phyloP scores from a whole-genome alignment of 2,797 vertebrate species.

The Eupleurogrammus muticus region DNA sequence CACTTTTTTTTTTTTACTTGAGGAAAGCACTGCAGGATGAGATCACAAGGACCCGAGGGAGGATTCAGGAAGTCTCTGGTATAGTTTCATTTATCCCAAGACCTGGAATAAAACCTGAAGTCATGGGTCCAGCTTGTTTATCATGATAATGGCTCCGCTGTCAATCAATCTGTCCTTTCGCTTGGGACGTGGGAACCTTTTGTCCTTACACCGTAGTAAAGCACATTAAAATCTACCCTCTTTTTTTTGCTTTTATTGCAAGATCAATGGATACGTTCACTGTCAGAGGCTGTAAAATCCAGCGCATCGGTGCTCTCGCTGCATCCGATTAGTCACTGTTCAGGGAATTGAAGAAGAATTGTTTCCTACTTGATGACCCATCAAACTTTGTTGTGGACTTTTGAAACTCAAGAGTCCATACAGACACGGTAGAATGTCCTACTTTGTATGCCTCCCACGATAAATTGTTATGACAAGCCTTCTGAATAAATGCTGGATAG shows the following conservation, averaged over 20 bases:
- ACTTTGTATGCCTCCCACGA: neutral
- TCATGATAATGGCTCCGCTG: neutral
- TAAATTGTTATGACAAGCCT: neutral
- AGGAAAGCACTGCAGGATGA: constrained; percentile 52
- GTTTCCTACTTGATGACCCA: constrained; percentile 12
- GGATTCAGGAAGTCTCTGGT: constrained; percentile 27
- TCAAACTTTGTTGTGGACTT: constrained; percentile 34
- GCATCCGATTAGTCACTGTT: neutral
- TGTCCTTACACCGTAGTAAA: constrained; percentile 1
- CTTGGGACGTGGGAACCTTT: constrained; percentile 14
- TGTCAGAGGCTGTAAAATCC: constrained; percentile 13
- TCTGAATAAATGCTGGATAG: constrained; percentile 6
- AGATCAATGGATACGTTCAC: constrained; percentile 30
- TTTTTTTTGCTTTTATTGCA: constrained; percentile 20
- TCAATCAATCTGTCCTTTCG: constrained; percentile 17
- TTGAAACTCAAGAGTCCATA: constrained; percentile 13
- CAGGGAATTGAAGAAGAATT: constrained; percentile 10
- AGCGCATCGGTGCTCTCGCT: constrained; percentile 7
- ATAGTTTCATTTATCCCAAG: constrained; percentile 20
- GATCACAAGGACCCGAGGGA: constrained; percentile 50
- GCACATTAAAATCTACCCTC: constrained; percentile 6
- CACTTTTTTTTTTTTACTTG: constrained; percentile 68
- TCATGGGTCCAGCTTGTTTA: constrained; percentile 1
- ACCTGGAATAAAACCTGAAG: constrained; percentile 13
- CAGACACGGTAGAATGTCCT: neutral